Evolutionary conservation across 2,113 vertebrate species (phyloP).

Genomic region (Aphelocoma coerulescens): DNA sequence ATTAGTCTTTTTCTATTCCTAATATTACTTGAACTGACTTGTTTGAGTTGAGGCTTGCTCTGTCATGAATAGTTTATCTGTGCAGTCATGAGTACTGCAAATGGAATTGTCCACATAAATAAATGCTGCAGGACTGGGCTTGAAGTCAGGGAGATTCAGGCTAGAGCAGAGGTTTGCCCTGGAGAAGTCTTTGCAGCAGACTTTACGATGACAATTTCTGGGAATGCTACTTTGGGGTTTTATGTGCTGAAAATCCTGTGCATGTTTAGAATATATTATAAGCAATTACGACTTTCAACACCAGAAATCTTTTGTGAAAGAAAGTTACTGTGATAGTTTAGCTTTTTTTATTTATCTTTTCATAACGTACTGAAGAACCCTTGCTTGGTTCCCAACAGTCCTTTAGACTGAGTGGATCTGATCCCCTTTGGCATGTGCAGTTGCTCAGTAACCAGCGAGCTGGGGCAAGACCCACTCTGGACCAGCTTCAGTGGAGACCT

Average conservation of each 20-base stretch:
- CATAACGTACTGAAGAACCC: background rate
- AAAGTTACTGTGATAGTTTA: background rate
- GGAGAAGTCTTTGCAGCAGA: background rate
- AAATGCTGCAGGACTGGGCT: background rate
- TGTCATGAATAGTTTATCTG: conserved; percentile 5
- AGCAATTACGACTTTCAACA: background rate
- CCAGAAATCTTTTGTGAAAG: background rate
- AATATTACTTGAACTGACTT: conserved; percentile 1
- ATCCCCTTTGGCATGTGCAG: background rate
- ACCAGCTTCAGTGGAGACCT: background rate
- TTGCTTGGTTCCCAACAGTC: background rate
- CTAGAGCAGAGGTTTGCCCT: background rate
- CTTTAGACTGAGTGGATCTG: background rate
- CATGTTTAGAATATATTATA: background rate
- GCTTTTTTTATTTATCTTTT: background rate
- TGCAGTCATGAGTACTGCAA: background rate
- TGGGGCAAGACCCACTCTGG: background rate
- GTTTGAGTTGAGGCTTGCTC: background rate
- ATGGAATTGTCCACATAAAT: conserved; percentile 39
- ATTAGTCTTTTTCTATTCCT: background rate
- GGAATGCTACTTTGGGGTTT: background rate
- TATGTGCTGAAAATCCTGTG: background rate
- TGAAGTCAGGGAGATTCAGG: background rate
- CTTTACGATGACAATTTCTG: background rate
- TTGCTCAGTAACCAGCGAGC: background rate